phyloP scores from a whole-genome alignment of 2,888 invertebrate species.

The Hypolimnas misippus region DNA sequence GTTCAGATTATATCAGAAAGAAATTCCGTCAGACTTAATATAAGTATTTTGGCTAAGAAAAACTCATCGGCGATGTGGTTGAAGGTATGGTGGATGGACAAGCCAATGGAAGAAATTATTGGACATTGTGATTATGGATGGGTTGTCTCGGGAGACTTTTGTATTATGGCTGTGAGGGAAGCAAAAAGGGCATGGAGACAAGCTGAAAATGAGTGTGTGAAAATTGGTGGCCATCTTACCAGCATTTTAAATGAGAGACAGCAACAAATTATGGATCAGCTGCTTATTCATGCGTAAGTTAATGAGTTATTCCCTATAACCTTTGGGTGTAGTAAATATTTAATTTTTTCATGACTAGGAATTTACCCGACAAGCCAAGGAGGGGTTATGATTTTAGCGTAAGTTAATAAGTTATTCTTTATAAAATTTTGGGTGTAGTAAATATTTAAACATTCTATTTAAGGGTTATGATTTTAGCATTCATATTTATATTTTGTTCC shows the following conservation, averaged over 20 bases:
- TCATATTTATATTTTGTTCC: no score
- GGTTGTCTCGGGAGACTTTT: conserved; percentile 87
- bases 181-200: conserved; percentile 85
- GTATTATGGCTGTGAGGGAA: conserved; percentile 85
- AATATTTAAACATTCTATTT: no score
- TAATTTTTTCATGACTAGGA: no score
- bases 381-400: no score
- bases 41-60: conserved; percentile 68
- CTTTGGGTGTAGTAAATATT: no score
- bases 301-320: neutral
- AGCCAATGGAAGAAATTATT: conserved; percentile 84
- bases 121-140: conserved; percentile 89
- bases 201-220: conserved; percentile 87
- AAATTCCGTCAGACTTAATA: conserved; percentile 81
- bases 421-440: no score
- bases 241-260: conserved; percentile 86
- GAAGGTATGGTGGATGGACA: conserved; percentile 86
- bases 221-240: conserved; percentile 87
- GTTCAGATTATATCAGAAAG: conserved; percentile 85
- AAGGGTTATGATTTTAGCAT: no score
- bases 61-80: conserved; percentile 79
- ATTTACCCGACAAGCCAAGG: no score
- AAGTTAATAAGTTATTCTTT: no score
- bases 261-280: conserved; percentile 85
- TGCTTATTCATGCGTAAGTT: conserved; percentile 86